Evolutionary conservation across 2,113 vertebrate species (phyloP).

Genomic region (Jacana jacana): DNA sequence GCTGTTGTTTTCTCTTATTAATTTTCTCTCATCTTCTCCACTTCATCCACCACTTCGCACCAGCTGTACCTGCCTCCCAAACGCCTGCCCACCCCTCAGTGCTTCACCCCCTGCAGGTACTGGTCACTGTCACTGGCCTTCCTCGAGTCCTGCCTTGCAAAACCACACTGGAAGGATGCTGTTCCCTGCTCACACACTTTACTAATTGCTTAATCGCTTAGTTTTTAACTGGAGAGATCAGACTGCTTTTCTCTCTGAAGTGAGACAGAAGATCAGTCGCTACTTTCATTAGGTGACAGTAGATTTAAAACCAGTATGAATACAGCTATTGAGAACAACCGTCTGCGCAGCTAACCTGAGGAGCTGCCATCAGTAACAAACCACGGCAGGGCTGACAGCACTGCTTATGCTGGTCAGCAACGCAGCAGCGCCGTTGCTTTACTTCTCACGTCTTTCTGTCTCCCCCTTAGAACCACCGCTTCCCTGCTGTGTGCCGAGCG

Average conservation of each 20-base stretch:
- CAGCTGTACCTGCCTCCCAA: neutral
- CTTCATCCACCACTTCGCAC: neutral
- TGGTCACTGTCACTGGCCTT: neutral
- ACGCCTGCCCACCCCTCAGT: neutral
- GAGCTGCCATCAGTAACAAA: neutral
- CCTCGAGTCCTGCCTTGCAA: neutral
- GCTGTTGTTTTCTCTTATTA: neutral
- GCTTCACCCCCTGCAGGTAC: neutral
- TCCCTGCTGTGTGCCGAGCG: neutral
- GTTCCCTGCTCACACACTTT: neutral
- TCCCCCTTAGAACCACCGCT: neutral
- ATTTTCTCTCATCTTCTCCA: neutral
- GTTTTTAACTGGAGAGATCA: neutral
- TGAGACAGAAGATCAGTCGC: neutral
- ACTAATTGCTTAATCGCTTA: neutral
- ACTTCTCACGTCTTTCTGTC: neutral
- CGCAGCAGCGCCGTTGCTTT: neutral
- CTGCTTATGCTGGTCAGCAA: neutral
- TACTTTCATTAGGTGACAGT: neutral
- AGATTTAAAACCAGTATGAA: neutral
- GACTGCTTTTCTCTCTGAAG: neutral
- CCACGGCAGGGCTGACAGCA: neutral
- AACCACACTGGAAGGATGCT: neutral
- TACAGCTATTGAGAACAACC: neutral
- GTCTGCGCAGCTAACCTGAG: neutral